Base-by-base conservation (phyloP, 35 echinoderm and acorn worm genomes). In the Apostichopus californicus region DNA sequence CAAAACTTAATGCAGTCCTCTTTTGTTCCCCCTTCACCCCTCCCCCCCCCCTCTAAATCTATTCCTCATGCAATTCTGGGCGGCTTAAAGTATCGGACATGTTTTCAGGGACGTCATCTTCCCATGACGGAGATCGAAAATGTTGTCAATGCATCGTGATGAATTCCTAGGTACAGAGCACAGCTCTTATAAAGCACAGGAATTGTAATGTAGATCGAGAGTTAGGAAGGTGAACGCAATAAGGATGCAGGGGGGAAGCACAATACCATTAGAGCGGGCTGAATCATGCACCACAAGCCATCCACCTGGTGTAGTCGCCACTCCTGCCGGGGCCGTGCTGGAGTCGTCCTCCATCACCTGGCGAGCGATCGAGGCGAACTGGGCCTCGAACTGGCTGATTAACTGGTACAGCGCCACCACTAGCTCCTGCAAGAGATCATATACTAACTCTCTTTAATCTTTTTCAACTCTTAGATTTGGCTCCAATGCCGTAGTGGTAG, bases 291-390 rank as follows among this genome's bases (percentile, higher is more conserved):
- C 91, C 94, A 98, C 83, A 66, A 92, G 89, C 92, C 94, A 98
- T 92, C 95, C 95, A 98, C 96, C 96, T 77, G 95, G 78, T 53
- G 87, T 92, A 8, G 91, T 58, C 0, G 92, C 90, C 23, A 92
- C 91, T 13, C 82, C 89, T 9, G 73, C 56, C 3, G 94, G 90
- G n/a, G 68, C 90, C 92, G 56, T 54, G 4, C 80, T 54, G 7
- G 91, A 81, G 65, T 99, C 88, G 57, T 99, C 97, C 54, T 99
- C 97, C 52, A 99, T 78, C 23, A 95, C 87, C 78, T 99, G 97
- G 1, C 95, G 75, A 70, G 95, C 93, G 9, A 99, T 93, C 53
- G 93, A 91, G 0, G 95, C 95, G 90, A 99, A 99, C 89, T 99
- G 93, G 12, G 90, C 28, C 88, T 96, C 97, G 89, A 95, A 99